Evolutionary conservation across 2,113 vertebrate genomes (phyloP).

Genomic region (Anoura caudifer): DNA sequence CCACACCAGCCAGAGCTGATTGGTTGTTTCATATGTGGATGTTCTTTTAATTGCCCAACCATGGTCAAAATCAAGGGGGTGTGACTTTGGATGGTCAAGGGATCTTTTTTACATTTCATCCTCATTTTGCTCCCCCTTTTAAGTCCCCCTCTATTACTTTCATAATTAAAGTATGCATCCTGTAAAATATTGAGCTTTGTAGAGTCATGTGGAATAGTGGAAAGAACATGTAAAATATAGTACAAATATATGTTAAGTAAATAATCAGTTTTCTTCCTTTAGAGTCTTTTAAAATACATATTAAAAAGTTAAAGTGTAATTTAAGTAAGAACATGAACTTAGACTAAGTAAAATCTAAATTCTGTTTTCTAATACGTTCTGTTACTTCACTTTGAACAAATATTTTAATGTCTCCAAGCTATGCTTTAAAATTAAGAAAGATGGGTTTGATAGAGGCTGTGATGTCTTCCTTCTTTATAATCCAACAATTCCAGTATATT

Average conservation of each 20-base stretch:
- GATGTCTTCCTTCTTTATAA: background rate
- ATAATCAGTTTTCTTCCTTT: background rate
- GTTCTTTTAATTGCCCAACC: background rate
- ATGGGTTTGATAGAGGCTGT: background rate
- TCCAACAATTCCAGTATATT: background rate
- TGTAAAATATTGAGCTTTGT: background rate
- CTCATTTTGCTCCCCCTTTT: background rate
- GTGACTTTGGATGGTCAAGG: background rate
- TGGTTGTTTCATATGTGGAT: background rate
- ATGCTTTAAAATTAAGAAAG: constrained; percentile 3
- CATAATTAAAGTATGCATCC: background rate
- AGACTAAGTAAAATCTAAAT: constrained; percentile 23
- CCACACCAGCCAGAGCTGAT: no score
- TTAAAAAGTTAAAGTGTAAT: background rate
- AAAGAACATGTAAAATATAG: background rate
- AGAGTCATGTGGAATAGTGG: background rate
- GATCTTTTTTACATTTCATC: background rate
- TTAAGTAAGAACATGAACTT: background rate
- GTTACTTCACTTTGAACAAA: background rate
- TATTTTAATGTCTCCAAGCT: background rate
- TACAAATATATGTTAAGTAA: background rate
- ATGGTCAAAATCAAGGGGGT: no score
- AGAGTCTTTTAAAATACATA: background rate
- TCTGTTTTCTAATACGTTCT: background rate
- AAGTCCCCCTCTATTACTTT: background rate